Evolutionary conservation across 2,888 invertebrate species (phyloP).

Genomic region (Chorisops tibialis): DNA sequence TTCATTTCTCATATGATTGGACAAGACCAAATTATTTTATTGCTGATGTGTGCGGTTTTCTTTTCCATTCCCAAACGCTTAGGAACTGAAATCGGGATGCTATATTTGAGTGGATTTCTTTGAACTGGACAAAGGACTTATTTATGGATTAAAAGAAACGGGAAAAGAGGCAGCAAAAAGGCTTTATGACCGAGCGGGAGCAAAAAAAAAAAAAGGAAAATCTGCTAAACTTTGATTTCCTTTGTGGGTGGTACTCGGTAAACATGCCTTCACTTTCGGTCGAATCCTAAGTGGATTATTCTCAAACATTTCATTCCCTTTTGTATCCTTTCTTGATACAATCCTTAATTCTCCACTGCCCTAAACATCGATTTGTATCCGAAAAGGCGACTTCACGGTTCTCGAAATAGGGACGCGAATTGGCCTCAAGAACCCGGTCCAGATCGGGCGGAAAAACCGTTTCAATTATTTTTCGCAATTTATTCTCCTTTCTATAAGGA

Average conservation of each 20-base stretch:
- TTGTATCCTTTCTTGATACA: too few species aligned
- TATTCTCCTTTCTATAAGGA: constrained; percentile 2
- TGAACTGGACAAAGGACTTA: neutral
- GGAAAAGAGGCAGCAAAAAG: too few species aligned
- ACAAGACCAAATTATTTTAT: neutral
- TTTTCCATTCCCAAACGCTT: neutral
- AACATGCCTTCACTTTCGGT: neutral
- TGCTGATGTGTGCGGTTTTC: constrained; percentile 4
- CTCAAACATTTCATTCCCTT: constrained; percentile 1
- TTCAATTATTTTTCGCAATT: constrained; percentile 21
- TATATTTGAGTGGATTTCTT: neutral
- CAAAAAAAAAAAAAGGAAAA: neutral
- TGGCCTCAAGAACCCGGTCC: neutral
- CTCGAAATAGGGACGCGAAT: neutral
- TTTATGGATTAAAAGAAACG: neutral
- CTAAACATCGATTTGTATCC: constrained; percentile 17
- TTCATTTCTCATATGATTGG: neutral
- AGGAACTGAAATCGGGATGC: neutral
- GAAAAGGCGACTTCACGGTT: neutral
- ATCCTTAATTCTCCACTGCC: neutral
- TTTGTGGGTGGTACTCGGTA: constrained; percentile 11
- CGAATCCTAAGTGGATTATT: constrained; percentile 11
- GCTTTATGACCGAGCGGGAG: too few species aligned
- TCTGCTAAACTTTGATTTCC: constrained; percentile 12
- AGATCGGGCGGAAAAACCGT: constrained; percentile 2